phyloP scores from a whole-genome alignment of 2,113 vertebrate genomes.

The Ctenomys sociabilis region DNA sequence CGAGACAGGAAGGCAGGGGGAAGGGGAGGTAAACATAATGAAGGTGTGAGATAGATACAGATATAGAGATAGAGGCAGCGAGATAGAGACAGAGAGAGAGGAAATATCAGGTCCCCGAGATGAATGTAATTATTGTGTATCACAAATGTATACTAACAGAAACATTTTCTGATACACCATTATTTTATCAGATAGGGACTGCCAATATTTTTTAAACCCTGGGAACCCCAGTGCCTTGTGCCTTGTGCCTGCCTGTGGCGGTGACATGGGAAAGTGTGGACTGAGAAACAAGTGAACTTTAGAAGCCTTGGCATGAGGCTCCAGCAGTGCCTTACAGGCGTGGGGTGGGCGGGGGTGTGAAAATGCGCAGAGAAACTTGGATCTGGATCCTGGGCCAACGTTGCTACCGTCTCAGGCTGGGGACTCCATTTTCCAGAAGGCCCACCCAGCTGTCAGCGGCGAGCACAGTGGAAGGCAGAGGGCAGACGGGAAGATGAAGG shows the following conservation, averaged over 20 bases:
- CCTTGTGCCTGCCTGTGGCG: background rate
- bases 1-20: background rate
- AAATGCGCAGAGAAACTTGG: conserved; percentile 6
- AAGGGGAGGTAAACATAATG: background rate
- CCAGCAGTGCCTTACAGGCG: background rate
- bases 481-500: background rate
- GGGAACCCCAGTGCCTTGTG: background rate
- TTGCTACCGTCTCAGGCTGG: background rate
- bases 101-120: background rate
- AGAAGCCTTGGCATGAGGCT: background rate
- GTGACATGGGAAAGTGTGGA: background rate
- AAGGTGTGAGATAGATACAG: too few relatives aligned
- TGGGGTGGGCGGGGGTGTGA: background rate
- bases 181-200: conserved; percentile 25
- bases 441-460: background rate
- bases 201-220: background rate
- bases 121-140: background rate
- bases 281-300: background rate
- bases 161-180: background rate
- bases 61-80: too few relatives aligned
- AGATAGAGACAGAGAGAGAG: too few relatives aligned
- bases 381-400: background rate
- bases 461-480: background rate
- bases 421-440: conserved; percentile 31
- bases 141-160: background rate